Percentiles rank a stretch among this genome's conserved stretches.
These are phyloP conservation scores for Sesamia nonagrioides DNA, from an alignment of 1,140 invertebrate genomes.

Conservation along the genomic window DNA sequence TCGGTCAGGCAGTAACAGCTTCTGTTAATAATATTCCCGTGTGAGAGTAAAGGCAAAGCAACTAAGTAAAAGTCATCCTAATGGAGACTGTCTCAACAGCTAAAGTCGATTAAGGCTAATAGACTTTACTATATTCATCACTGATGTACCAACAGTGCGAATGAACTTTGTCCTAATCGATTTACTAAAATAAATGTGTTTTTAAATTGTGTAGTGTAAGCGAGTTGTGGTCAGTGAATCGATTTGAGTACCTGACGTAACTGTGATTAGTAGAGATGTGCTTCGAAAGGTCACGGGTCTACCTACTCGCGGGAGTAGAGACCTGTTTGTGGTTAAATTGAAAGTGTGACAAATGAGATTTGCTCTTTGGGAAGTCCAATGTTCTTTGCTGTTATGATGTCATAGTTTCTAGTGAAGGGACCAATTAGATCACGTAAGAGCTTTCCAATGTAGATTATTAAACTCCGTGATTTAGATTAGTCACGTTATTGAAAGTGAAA, in stretches of 20 bases:
- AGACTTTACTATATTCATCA: constrained; percentile 1
- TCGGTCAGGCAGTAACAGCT: neutral
- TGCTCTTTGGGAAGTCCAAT: neutral
- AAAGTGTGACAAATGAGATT: constrained; percentile 7
- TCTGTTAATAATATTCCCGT: too few relatives aligned
- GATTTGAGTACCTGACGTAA: constrained; percentile 1
- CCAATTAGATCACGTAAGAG: too few relatives aligned
- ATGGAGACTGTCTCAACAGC: neutral
- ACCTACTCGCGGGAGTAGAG: constrained; percentile 1
- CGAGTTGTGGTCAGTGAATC: constrained; percentile 7
- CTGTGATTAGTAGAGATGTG: neutral
- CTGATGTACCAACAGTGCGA: neutral
- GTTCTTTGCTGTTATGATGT: constrained; percentile 9
- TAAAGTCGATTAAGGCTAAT: constrained; percentile 35
- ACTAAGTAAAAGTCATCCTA: constrained; percentile 2
- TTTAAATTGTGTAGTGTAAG: constrained; percentile 20
- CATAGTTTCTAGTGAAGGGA: too few relatives aligned
- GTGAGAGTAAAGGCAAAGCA: neutral
- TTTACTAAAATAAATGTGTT: constrained; percentile 17
- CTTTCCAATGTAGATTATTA: too few relatives aligned
- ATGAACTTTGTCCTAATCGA: neutral
- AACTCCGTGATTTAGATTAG: too few relatives aligned
- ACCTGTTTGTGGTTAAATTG: neutral
- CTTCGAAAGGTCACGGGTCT: neutral
- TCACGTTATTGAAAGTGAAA: too few relatives aligned